Percentiles rank a stretch among this genome's conserved stretches.
phyloP scores from a whole-genome alignment of 2,797 vertebrate genomes.

The Cottoperca gobio region DNA sequence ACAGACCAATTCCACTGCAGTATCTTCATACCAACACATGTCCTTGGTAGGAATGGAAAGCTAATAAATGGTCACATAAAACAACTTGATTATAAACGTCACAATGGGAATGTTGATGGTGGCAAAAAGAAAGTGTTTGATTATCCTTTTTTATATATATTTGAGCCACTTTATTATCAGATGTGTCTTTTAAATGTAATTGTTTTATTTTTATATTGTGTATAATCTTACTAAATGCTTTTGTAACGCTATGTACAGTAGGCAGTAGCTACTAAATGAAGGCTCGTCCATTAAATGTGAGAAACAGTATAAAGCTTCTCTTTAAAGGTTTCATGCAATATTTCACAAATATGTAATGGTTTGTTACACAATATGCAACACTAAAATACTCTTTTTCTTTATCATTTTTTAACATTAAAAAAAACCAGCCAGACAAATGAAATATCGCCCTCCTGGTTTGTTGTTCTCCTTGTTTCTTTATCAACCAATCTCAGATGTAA shows the following conservation, averaged over 20 bases:
- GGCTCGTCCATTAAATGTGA: constrained; percentile 43
- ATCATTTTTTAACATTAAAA: constrained; percentile 11
- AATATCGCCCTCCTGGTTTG: constrained; percentile 6
- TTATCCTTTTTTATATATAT: constrained; percentile 65
- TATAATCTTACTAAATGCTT: constrained; percentile 73
- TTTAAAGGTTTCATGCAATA: constrained; percentile 35
- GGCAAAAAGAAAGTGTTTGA: constrained; percentile 51
- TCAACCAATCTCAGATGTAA: background rate
- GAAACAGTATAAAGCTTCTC: constrained; percentile 50
- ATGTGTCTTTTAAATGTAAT: constrained; percentile 71
- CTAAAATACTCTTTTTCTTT: background rate
- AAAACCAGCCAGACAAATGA: background rate
- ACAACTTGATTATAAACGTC: constrained; percentile 49
- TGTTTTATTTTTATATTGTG: constrained; percentile 79
- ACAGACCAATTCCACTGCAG: constrained; percentile 30
- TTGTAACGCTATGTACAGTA: constrained; percentile 60
- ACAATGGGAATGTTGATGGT: constrained; percentile 52
- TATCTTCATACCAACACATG: constrained; percentile 65
- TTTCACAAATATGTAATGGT: constrained; percentile 22
- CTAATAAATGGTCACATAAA: constrained; percentile 50
- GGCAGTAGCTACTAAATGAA: constrained; percentile 77
- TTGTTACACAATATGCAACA: constrained; percentile 33
- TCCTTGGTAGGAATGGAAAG: constrained; percentile 71
- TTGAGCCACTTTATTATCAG: constrained; percentile 83
- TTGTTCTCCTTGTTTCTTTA: constrained; percentile 10